Percentiles rank a stretch among this genome's conserved stretches.
These are phyloP conservation scores for Prorops nasuta DNA, from an alignment of 1,140 invertebrate species.

Conservation along the genomic window DNA sequence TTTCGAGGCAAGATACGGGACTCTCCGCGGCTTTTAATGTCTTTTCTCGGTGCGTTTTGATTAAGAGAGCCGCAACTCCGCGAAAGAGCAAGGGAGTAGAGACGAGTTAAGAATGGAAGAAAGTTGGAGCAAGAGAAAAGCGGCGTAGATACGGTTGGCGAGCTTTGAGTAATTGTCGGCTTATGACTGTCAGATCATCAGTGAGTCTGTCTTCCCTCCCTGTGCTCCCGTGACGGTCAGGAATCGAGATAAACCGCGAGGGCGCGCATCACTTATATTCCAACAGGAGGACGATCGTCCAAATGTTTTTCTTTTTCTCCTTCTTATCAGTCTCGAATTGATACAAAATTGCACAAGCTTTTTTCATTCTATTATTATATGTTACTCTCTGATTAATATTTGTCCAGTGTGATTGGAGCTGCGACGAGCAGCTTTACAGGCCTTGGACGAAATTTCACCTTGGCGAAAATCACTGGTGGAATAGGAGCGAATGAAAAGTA, in stretches of 20 bases:
- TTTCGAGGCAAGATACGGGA: conserved; percentile 47
- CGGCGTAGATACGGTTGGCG: conserved; percentile 24
- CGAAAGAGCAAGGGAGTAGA: not conserved
- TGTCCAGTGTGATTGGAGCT: no score
- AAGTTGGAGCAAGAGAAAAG: conserved; percentile 1
- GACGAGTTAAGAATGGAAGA: conserved; percentile 9
- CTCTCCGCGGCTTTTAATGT: conserved; percentile 46
- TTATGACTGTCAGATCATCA: conserved; percentile 40
- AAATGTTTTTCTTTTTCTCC: not conserved
- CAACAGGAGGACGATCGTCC: no score
- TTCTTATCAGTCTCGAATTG: not conserved
- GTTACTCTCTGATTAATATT: no score
- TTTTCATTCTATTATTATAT: no score
- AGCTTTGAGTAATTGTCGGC: conserved; percentile 50
- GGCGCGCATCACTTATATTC: no score
- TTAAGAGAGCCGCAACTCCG: conserved; percentile 38
- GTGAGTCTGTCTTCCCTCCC: conserved; percentile 8
- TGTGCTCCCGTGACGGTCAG: conserved; percentile 13
- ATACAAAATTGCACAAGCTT: no score
- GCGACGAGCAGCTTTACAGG: no score
- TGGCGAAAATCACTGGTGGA: no score
- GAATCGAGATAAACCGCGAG: conserved; percentile 29
- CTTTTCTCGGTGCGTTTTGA: conserved; percentile 50
- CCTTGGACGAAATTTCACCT: no score
- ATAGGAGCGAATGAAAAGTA: not conserved